Conservation (phyloP, 1,140 invertebrate species). For the Melanaphis sacchari region DNA sequence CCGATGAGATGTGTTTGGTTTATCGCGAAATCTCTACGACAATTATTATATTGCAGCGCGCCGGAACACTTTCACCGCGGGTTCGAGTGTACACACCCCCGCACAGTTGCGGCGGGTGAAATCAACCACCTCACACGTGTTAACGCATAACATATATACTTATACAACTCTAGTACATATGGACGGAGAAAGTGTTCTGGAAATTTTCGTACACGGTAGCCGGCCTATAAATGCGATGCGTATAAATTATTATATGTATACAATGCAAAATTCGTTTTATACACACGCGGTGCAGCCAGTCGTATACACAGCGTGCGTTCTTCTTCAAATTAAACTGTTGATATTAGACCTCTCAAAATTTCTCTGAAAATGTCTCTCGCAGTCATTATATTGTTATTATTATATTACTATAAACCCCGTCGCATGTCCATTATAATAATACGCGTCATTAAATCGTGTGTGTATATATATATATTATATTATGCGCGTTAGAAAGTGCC, state of each 20-base stretch:
- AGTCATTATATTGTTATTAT: background rate
- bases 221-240: background rate
- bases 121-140: background rate
- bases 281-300: background rate
- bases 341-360: conserved; percentile 47
- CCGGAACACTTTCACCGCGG: conserved; percentile 21
- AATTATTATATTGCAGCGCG: background rate
- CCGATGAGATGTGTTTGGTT: background rate
- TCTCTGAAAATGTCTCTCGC: background rate
- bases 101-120: background rate
- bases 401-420: background rate
- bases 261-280: background rate
- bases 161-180: background rate
- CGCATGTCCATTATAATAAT: background rate
- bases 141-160: background rate
- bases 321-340: conserved; percentile 43
- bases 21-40: background rate
- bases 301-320: conserved; percentile 6
- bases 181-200: background rate
- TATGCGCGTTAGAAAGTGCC: background rate
- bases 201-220: background rate
- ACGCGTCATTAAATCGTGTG: background rate
- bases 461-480: too few relatives aligned
- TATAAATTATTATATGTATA: background rate
- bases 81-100: background rate